phyloP scores from a whole-genome alignment of 2,797 vertebrate genomes.

The Phoeniculus purpureus region DNA sequence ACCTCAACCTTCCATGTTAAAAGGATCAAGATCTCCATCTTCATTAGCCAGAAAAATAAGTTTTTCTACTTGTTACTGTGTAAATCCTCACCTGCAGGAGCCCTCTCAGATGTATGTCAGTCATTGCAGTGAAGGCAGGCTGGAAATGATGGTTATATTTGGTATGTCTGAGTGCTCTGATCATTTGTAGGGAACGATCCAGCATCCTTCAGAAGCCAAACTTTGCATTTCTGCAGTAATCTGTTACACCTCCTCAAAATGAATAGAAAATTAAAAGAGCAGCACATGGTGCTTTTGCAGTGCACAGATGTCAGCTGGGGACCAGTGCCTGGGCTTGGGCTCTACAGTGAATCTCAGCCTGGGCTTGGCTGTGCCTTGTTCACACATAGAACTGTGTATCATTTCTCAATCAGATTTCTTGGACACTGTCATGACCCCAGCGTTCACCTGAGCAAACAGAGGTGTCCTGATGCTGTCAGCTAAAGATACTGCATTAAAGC shows the following conservation, averaged over 20 bases:
- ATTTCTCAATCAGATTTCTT: neutral
- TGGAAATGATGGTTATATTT: neutral
- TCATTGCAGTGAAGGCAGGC: neutral
- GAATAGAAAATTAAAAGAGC: neutral
- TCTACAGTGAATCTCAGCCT: neutral
- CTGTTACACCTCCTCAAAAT: neutral
- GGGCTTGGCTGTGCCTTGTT: neutral
- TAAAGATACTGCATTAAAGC: conserved; percentile 36
- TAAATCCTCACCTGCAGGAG: neutral
- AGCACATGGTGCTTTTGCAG: neutral
- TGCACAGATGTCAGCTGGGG: neutral
- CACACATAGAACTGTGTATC: rapidly evolving
- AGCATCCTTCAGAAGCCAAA: neutral
- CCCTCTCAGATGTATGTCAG: neutral
- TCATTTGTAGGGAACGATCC: neutral
- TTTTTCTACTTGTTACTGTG: neutral
- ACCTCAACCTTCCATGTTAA: neutral
- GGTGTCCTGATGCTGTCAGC: conserved; percentile 51
- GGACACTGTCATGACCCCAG: conserved; percentile 1
- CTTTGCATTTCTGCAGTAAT: neutral
- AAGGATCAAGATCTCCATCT: neutral
- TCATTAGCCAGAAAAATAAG: neutral
- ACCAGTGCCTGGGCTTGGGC: neutral
- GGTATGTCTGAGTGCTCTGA: neutral
- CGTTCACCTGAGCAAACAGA: conserved; percentile 31